Conservation (phyloP, 2,113 vertebrate species). For the Brachyhypopomus gauderio region DNA sequence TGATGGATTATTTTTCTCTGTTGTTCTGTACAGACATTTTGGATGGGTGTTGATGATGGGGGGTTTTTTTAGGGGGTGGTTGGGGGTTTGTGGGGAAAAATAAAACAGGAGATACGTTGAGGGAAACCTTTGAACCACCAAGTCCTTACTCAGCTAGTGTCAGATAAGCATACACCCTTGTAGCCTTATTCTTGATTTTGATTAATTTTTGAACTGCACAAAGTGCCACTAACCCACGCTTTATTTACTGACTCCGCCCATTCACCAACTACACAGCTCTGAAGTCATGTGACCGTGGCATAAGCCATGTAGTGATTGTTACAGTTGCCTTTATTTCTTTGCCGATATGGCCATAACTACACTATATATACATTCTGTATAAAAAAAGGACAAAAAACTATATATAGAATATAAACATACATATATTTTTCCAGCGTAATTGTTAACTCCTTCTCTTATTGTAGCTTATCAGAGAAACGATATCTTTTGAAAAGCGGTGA, state of each 20-base stretch:
- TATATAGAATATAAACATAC: constrained; percentile 81
- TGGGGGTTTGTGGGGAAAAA: neutral
- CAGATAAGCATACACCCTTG: constrained; percentile 75
- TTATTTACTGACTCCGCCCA: constrained; percentile 74
- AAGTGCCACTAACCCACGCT: constrained; percentile 76
- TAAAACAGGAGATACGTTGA: constrained; percentile 32
- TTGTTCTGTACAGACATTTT: constrained; percentile 33
- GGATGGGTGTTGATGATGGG: constrained; percentile 59
- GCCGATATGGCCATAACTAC: constrained; percentile 77
- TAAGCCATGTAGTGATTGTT: constrained; percentile 72
- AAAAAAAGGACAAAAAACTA: constrained; percentile 76
- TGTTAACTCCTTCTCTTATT: constrained; percentile 77
- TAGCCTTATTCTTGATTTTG: constrained; percentile 82
- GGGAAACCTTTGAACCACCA: constrained; percentile 48
- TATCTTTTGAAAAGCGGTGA: constrained; percentile 70
- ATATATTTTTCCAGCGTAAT: constrained; percentile 84
- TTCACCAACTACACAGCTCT: constrained; percentile 73
- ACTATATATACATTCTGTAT: constrained; percentile 80
- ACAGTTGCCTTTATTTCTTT: constrained; percentile 81
- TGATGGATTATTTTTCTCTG: constrained; percentile 29
- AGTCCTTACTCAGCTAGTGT: constrained; percentile 69
- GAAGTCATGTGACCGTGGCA: constrained; percentile 63
- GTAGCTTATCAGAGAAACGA: constrained; percentile 66
- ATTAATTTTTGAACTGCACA: constrained; percentile 75
- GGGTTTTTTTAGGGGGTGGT: constrained; percentile 39